Evolutionary conservation across 2,797 vertebrate species (phyloP), one percentile per base, ranked within the genome.

Genomic region (Bryconaethiops microstoma): DNA sequence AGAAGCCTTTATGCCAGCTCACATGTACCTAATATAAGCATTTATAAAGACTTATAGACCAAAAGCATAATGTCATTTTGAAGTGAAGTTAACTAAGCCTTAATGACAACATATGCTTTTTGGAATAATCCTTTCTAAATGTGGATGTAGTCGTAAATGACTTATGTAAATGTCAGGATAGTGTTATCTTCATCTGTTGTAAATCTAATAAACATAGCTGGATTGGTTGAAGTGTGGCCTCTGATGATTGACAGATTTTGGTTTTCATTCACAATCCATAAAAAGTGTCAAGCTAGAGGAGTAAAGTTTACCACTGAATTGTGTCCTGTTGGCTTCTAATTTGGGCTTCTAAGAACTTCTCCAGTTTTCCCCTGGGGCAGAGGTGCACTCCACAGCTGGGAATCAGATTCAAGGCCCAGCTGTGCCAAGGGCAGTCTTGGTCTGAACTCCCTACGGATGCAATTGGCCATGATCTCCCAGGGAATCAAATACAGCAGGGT

Each of bases 401-500:
- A 21, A 21, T 54, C 69, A 35, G 39, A 23, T 12, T 68, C 55
- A 40, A 50, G 45, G 68, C 48, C 54, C 25, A 16, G 23, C 52
- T 59, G 72, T 59, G 40, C 64, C 42, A 29, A 17, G 50, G 40
- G 52, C 54, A 68, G 25, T 48, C 23, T 19, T 52, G 65, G 40
- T 62, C 25, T 35, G 39, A 48, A 21, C 67, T 76, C 54, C 63
- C 29, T 5, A 23, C 50, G 54, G 64, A 69, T 25, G 72, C 64
- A 23, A 76, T 80, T 70, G 68, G 25, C 73, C 48, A 59, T 52
- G 55, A 70, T 69, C 64, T 19, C 50, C 52, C 25, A 29, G 16
- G 48, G 21, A 29, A 6, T 19, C 17, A 48, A 54, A 54, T 48
- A 71, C 23, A 35, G 69, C 48, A 54, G 25, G 69, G 48, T 29